Conservation (phyloP, 2,113 vertebrate species). For the Synodontis membranacea region DNA sequence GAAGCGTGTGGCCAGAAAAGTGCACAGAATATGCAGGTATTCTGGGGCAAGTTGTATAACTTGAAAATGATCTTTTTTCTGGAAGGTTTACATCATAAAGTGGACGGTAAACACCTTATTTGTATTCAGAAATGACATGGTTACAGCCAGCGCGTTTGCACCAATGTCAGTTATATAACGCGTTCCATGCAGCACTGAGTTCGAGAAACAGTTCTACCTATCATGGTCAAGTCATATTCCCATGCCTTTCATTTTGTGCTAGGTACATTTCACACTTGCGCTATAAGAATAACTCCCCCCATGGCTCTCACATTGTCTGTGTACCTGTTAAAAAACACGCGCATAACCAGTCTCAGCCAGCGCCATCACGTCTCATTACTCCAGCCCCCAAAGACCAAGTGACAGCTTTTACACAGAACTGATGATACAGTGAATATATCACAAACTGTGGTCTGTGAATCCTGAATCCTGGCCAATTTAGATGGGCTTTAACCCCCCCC, state of each 20-base stretch:
- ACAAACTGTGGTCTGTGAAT: conserved; percentile 26
- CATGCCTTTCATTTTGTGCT: not conserved
- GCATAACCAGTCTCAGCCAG: conserved; percentile 8
- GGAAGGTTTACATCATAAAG: not conserved
- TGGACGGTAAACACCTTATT: not conserved
- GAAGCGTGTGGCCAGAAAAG: not conserved
- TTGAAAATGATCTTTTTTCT: not conserved
- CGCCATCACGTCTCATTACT: conserved; percentile 22
- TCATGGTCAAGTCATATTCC: not conserved
- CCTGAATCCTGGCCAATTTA: conserved; percentile 4
- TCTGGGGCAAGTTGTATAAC: not conserved
- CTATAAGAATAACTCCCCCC: conserved; percentile 9
- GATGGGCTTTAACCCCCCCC: no score
- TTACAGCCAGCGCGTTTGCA: not conserved
- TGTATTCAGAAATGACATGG: not conserved
- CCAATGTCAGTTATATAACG: not conserved
- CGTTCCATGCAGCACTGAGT: not conserved
- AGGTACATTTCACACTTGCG: conserved; percentile 25
- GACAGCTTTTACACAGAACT: conserved; percentile 32
- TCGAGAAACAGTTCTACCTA: not conserved
- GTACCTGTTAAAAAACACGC: conserved; percentile 14
- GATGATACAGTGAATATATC: conserved; percentile 41
- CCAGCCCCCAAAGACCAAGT: conserved; percentile 1
- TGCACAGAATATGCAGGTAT: not conserved
- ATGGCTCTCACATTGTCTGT: conserved; percentile 11